Base-by-base conservation (phyloP, 2,888 invertebrate genomes). In the Frankliniella fusca region DNA sequence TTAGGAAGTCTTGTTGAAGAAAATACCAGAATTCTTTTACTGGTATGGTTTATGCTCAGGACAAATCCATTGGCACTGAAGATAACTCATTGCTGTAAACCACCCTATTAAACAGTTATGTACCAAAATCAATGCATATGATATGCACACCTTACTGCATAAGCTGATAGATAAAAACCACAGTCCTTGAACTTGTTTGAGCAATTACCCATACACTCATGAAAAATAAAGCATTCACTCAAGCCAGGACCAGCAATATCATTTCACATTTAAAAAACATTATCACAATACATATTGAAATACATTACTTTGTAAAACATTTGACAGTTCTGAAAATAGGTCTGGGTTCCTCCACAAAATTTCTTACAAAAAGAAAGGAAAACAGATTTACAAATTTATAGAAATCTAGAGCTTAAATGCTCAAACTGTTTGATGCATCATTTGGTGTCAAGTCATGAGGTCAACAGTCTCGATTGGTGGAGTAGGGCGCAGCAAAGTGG, bases 381-480 rank as follows among this genome's bases (percentile, higher is more conserved):
- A 50, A 50, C 9, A 70, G n/a, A 61, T 15, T 61, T 61, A 18
- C 61, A 76, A 76, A 76, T 12, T 76, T 10, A 38, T 38, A 38
- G 38, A 76, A 27, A 23, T 76, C 27, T 23, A 27, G 12, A 23
- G 70, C 70, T 23, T 27, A 76, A 23, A 76, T 27, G 70, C 12
- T 76, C 70, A 76, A 76, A 76, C 70, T 76, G 70, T 27, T 27
- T 76, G 70, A 76, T 76, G 23, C 70, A 76, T 76, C 70, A 76
- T 76, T 76, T 76, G 70, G 70, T 27, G 70, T 76, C 70, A 76
- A 76, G 70, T 76, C 70, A 76, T 76, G 70, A 27, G 70, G 70
- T 76, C 70, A 76, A 76, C 70, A 76, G 70, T 76, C 70, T 23
- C 70, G 70, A 76, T 76, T 76, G 70, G 70, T 76, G 70, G 70